These are phyloP conservation scores for Prionailurus bengalensis DNA, from an alignment of 2,113 vertebrate genomes.

Conservation along the genomic window DNA sequence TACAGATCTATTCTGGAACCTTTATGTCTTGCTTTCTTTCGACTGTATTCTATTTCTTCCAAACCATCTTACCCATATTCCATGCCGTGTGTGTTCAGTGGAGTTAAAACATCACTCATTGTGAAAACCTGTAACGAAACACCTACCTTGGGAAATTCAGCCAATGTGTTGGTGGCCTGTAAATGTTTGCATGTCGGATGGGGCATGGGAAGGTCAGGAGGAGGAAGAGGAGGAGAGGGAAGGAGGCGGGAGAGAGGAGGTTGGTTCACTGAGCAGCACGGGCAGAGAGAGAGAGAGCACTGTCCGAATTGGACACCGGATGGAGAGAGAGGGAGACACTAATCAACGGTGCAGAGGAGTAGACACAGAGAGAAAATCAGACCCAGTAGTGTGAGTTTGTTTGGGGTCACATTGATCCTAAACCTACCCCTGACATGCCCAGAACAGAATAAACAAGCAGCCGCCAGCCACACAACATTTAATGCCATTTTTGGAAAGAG, in stretches of 20 bases:
- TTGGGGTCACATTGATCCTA: not conserved
- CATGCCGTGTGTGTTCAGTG: not conserved
- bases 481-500: not conserved
- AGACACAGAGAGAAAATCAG: not conserved
- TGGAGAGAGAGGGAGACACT: not conserved
- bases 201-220: not conserved
- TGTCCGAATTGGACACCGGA: not conserved
- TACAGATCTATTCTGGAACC: not conserved
- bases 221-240: not conserved
- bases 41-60: not conserved
- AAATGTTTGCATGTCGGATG: not conserved
- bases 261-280: not conserved
- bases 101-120: not conserved
- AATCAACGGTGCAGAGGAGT: no score
- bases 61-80: not conserved
- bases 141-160: not conserved
- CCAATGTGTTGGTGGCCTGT: not conserved
- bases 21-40: not conserved
- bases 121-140: not conserved
- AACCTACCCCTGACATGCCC: not conserved
- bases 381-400: no score
- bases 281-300: not conserved
- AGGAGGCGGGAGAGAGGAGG: not conserved
- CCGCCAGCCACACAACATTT: no score
- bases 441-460: accelerated